phyloP scores from a whole-genome alignment of 1,140 invertebrate species.

The Plutomurus gul region DNA sequence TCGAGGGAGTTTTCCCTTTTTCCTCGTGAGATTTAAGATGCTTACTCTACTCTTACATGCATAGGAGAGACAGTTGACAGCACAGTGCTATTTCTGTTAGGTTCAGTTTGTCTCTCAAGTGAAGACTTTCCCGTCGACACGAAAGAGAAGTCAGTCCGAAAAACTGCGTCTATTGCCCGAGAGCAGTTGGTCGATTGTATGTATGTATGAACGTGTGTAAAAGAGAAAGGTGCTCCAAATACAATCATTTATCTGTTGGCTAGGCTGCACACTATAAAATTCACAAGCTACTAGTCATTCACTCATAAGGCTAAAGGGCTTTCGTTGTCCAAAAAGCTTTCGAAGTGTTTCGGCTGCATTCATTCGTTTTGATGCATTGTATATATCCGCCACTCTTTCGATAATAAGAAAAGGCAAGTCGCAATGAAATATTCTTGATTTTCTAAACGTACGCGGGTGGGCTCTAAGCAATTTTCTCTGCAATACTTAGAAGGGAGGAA shows the following conservation, averaged over 20 bases:
- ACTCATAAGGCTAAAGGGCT: no score
- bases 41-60: conserved; percentile 8
- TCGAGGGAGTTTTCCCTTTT: conserved; percentile 17
- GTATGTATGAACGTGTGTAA: conserved; percentile 3
- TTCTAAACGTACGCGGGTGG: no score
- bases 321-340: no score
- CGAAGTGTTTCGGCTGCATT: no score
- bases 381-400: no score
- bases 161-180: background rate
- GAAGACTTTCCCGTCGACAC: conserved; percentile 15
- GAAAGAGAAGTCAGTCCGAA: conserved; percentile 11
- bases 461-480: no score
- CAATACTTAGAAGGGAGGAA: no score
- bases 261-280: background rate
- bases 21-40: conserved; percentile 27
- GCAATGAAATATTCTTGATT: no score
- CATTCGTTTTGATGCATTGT: no score
- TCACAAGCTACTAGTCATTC: no score
- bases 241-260: background rate
- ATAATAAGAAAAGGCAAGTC: no score
- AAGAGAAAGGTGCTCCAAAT: background rate
- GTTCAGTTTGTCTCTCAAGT: conserved; percentile 1
- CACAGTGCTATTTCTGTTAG: background rate
- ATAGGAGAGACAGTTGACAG: conserved; percentile 11
- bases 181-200: conserved; percentile 8